Evolutionary conservation across 2,113 vertebrate species (phyloP), one percentile per base, ranked within the genome.

Genomic region (Phaethon lepturus): DNA sequence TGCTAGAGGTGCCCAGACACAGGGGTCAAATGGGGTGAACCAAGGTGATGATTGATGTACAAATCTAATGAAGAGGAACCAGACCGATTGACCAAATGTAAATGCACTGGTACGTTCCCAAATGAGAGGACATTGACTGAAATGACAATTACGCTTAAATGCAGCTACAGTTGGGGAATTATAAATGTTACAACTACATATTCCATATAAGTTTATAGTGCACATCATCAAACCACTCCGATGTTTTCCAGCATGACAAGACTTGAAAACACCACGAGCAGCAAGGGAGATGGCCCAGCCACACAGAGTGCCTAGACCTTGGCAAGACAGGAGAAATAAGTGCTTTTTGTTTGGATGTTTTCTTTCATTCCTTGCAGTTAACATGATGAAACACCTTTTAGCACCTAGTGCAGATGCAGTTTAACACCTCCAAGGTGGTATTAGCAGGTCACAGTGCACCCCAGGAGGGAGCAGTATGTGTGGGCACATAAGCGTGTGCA

Each of bases 381-480:
- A 84, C 42, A 44, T 17, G 92, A 86, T 2, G 7, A 56, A 97
- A 88, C 95, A 91, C 91, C 91, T 96, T 95, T 97, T 97, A 97
- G 96, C 95, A 97, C 95, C 86, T 95, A 71, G 79, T 44, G 73
- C 60, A 60, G 95, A 64, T 64, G 80, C 44, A 75, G 92, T 64
- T 95, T 97, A 81, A 87, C 94, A 81, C 94, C 83, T 97, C 86
- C 72, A 45, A 68, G 64, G 79, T 26, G 83, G 91, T 64, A 81
- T 93, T 78, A 81, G 69, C 52, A 9, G 82, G 93, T 97, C 91
- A 77, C 47, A 3, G 83, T 1, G 59, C 56, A 74, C 40, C 52
- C 64, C 69, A 49, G 83, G 86, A 92, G 88, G 60, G 18, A 95
- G 77, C 45, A 52, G 52, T 1, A 7, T 28, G 35, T 49, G 75